A percentile compares a stretch with the other conserved stretches of the same genome.
Conservation (phyloP, 2,797 vertebrate species). For the Myotis pilosus region DNA sequence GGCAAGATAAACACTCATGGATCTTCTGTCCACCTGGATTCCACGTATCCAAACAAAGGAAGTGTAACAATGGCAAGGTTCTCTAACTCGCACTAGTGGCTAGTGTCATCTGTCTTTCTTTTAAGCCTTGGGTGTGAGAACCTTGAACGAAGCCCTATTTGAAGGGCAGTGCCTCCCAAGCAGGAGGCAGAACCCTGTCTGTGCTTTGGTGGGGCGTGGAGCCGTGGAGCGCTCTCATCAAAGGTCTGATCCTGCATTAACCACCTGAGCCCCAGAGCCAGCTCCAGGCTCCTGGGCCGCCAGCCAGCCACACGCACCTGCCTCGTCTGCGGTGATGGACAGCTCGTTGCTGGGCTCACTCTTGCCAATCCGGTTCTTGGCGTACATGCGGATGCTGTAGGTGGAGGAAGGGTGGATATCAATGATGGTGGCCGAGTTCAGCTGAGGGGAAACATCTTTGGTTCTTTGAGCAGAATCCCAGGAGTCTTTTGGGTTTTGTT, state of each 20-base stretch:
- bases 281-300: background rate
- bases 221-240: background rate
- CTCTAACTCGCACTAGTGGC: background rate
- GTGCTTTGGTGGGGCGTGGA: background rate
- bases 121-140: background rate
- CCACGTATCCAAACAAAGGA: background rate
- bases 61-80: accelerated
- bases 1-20: background rate
- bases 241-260: background rate
- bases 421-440: constrained; percentile 99
- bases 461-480: constrained; percentile 99
- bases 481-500: constrained; percentile 88
- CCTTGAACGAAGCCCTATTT: background rate
- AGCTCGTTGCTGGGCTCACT: constrained; percentile 99
- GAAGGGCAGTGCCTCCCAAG: background rate
- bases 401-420: constrained; percentile 98
- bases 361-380: constrained; percentile 98
- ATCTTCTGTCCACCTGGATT: background rate
- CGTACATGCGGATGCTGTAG: constrained; percentile 99
- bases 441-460: constrained; percentile 98
- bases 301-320: constrained; percentile 84
- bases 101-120: background rate
- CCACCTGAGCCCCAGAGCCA: background rate
- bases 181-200: background rate
- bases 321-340: constrained; percentile 98